Evolutionary conservation across 2,113 vertebrate species (phyloP).

Genomic region (Peromyscus maniculatus): DNA sequence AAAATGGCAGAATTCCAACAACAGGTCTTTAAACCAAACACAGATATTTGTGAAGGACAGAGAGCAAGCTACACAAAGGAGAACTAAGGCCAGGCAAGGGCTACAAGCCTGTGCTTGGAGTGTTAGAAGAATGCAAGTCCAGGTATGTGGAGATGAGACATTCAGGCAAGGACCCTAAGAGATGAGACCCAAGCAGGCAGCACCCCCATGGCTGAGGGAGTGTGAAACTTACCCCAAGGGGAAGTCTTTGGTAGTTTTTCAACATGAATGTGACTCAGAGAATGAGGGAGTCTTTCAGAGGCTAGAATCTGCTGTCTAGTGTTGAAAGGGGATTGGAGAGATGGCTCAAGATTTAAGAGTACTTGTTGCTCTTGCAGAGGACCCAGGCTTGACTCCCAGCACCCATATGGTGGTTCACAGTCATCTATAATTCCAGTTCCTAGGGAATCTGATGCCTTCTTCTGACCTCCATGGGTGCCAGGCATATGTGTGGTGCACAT

Average conservation of each 20-base stretch:
- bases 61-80: not conserved
- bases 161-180: accelerated
- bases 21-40: not conserved
- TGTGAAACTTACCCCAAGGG: not conserved
- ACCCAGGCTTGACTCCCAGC: not conserved
- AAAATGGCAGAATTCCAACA: too few relatives aligned
- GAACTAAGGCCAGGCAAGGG: not conserved
- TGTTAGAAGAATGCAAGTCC: not conserved
- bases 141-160: not conserved
- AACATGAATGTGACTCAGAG: not conserved
- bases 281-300: not conserved
- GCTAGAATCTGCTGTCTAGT: not conserved
- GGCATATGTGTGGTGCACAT: not conserved
- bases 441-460: not conserved
- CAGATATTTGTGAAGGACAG: not conserved
- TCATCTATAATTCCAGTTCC: not conserved
- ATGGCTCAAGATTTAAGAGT: not conserved
- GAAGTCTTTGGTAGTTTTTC: not conserved
- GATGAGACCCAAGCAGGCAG: not conserved
- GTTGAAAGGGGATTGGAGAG: not conserved
- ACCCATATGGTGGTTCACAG: not conserved
- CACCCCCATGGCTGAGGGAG: not conserved
- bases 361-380: too few relatives aligned
- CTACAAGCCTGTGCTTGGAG: not conserved
- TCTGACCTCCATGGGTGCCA: not conserved